These are phyloP conservation scores for Leptoteleia sp. DNA, from an alignment of 1,140 invertebrate genomes.

Conservation along the genomic window DNA sequence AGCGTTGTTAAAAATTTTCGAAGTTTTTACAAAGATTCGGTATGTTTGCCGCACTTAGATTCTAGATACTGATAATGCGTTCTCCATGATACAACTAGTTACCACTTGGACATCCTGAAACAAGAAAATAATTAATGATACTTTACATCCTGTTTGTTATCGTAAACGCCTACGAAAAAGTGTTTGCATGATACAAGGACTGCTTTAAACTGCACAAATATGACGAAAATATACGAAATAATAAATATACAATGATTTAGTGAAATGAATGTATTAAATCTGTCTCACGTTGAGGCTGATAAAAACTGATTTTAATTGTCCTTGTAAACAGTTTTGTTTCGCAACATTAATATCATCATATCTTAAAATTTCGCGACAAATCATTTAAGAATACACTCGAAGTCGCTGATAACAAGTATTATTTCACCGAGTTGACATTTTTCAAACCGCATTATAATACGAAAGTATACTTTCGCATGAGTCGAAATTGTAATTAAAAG, in stretches of 20 bases:
- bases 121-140: slow-evolving; percentile 27
- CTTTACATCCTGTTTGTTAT: slow-evolving; percentile 44
- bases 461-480: too few relatives aligned
- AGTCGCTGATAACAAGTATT: slow-evolving; percentile 1
- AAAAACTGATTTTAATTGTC: slow-evolving; percentile 13
- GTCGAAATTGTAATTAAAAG: too few relatives aligned
- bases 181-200: neutral
- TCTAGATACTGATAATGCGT: slow-evolving; percentile 22
- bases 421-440: slow-evolving; percentile 5
- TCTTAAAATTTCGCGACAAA: slow-evolving; percentile 22
- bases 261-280: neutral
- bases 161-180: slow-evolving; percentile 6
- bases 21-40: slow-evolving; percentile 17
- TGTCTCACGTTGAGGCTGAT: slow-evolving; percentile 1
- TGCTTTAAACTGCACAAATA: too few relatives aligned
- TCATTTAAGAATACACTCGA: slow-evolving; percentile 1
- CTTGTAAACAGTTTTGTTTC: slow-evolving; percentile 14
- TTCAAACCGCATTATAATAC: too few relatives aligned
- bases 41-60: neutral
- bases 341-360: slow-evolving; percentile 14
- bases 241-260: slow-evolving; percentile 8
- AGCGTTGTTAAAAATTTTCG: too few relatives aligned
- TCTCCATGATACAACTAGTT: slow-evolving; percentile 17
- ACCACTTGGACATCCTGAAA: slow-evolving; percentile 62
- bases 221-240: neutral